A percentile compares a stretch with the other conserved stretches of the same genome.
These are phyloP conservation scores for Pedetes capensis DNA, from an alignment of 2,113 vertebrate species.

Conservation along the genomic window DNA sequence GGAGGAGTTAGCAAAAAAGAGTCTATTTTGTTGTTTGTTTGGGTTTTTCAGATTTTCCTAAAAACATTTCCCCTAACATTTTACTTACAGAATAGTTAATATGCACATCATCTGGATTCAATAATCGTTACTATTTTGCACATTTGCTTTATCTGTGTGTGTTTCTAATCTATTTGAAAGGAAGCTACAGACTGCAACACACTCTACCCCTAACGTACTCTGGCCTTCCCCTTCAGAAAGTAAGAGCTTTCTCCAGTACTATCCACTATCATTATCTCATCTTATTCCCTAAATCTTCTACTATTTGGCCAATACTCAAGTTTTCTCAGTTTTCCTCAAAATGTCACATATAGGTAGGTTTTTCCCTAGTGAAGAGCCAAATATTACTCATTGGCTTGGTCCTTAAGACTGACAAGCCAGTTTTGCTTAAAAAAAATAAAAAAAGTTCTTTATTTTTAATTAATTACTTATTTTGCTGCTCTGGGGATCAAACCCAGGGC, in stretches of 20 bases:
- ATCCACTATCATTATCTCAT: background rate
- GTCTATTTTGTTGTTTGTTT: background rate
- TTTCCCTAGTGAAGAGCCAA: background rate
- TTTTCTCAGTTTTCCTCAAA: background rate
- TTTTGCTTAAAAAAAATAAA: no score
- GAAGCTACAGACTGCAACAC: background rate
- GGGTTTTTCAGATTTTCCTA: background rate
- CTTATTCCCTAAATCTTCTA: background rate
- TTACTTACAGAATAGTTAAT: constrained; percentile 42
- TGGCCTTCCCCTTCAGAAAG: background rate
- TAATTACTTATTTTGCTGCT: background rate
- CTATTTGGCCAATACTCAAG: background rate
- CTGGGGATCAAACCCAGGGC: background rate
- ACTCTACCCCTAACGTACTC: background rate
- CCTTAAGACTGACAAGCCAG: background rate
- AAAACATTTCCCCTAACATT: background rate
- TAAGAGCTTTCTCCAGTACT: background rate
- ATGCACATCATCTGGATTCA: background rate
- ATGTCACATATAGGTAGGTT: background rate
- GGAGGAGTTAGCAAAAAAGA: background rate
- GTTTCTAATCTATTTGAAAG: background rate
- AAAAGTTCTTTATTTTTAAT: background rate
- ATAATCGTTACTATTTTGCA: background rate
- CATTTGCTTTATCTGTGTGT: background rate
- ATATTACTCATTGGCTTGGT: background rate